These are phyloP conservation scores for Xestia sexstrigata DNA, from an alignment of 2,888 invertebrate genomes.

Conservation along the genomic window DNA sequence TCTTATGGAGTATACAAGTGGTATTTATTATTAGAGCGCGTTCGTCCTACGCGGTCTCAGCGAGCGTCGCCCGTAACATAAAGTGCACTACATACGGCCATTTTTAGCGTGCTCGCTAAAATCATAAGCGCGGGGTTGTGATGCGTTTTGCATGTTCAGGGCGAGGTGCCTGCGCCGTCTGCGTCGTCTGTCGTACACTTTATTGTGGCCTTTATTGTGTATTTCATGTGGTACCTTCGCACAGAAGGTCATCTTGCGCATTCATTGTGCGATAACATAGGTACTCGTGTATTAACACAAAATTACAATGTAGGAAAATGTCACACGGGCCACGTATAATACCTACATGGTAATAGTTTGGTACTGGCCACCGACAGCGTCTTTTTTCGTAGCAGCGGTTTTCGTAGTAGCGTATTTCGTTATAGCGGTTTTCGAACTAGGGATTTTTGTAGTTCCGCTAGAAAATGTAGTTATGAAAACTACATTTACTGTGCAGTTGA, in stretches of 20 bases:
- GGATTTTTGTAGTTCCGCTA: background rate
- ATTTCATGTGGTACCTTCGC: slow-evolving; percentile 7
- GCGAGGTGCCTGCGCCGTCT: slow-evolving; percentile 32
- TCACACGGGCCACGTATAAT: background rate
- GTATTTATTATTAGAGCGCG: slow-evolving; percentile 13
- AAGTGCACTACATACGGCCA: slow-evolving; percentile 47
- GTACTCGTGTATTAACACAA: background rate
- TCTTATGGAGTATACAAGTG: slow-evolving; percentile 7
- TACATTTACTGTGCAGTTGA: background rate
- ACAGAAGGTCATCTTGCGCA: slow-evolving; percentile 48
- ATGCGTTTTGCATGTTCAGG: slow-evolving; percentile 65
- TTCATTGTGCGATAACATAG: background rate
- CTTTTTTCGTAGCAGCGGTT: background rate
- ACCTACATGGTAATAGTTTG: background rate
- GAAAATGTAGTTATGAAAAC: background rate
- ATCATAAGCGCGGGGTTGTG: slow-evolving; percentile 49
- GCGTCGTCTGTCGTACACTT: slow-evolving; percentile 41
- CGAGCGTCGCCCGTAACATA: slow-evolving; percentile 33
- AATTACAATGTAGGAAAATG: background rate
- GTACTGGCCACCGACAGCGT: too few species aligned
- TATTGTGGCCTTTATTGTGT: too few species aligned
- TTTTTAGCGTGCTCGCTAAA: slow-evolving; percentile 47
- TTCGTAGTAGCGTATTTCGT: background rate
- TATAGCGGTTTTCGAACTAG: background rate
- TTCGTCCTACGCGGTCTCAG: slow-evolving; percentile 30